Evolutionary conservation across 2,888 invertebrate genomes (phyloP), one percentile per base, ranked within the genome.

Genomic region (Diarsia mendica): DNA sequence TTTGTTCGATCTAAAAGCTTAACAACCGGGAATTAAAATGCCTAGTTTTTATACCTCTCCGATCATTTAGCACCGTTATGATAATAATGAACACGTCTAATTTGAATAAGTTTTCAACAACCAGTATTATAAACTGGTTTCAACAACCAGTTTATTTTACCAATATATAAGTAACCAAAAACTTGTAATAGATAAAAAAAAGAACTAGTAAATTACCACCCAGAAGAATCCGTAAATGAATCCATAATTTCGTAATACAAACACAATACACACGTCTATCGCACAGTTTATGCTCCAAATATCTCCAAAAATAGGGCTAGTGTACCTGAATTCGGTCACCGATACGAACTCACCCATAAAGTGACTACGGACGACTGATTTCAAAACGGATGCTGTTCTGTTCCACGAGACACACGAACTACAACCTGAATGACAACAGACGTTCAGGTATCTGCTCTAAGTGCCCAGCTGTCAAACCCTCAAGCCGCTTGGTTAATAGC

Each of bases 301-400:
- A 83, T 65, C 75, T 82, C 79, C 79, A 75, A 85, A 88, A 86
- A 88, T 87, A 89, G 75, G 46, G 67, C 78, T 77, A 77, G 84
- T 79, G 79, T 85, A 88, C 77, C 87, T 87, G 64, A 82, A 84
- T 81, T 84, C 85, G 85, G 86, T 87, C 87, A 90, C 83, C 78
- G 73, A 87, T 84, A 85, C 81, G 80, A 89, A 93, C 94, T 94
- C 92, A 94, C 94, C 93, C 94, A 94, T 94, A 91, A 89, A 91
- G 88, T 84, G 88, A 89, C 85, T 87, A 90, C 88, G 90, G 90
- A 85, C 88, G 90, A 91, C 84, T 90, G 90, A 88, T 88, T 91
- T 81, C 78, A 85, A 84, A 87, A 85, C 91, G 90, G 93, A 92
- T 90, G 90, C 90, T 90, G 90, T 87, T 83, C 65, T 84, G 76